Evolutionary conservation across 2,113 vertebrate species (phyloP).

Genomic region (Elephantulus edwardii): DNA sequence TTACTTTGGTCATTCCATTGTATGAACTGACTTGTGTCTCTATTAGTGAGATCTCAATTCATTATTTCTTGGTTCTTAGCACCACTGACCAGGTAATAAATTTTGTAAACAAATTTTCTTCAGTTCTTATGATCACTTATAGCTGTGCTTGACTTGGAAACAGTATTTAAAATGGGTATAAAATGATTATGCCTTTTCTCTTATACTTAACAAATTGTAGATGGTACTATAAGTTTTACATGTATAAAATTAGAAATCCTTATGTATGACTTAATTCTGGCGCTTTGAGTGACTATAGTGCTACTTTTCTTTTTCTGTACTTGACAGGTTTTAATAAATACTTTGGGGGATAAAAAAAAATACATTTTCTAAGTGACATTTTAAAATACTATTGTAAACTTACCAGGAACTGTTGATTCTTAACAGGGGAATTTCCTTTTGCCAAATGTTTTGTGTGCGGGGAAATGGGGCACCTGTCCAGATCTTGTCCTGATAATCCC

Average conservation of each 20-base stretch:
- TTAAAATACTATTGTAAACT: conserved; percentile 25
- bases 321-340: background rate
- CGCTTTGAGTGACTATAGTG: background rate
- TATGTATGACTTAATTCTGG: conserved; percentile 4
- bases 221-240: no score
- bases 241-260: conserved; percentile 7
- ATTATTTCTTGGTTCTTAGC: background rate
- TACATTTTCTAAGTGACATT: no score
- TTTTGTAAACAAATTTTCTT: conserved; percentile 66
- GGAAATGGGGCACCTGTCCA: conserved; percentile 94
- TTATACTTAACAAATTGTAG: conserved; percentile 33
- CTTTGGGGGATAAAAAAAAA: background rate
- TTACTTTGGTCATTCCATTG: conserved; percentile 9
- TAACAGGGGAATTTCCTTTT: conserved; percentile 93
- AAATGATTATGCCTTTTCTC: conserved; percentile 2
- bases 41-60: conserved; percentile 9
- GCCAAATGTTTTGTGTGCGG: conserved; percentile 98
- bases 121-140: conserved; percentile 26
- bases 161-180: conserved; percentile 15
- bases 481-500: conserved; percentile 94
- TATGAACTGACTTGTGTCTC: background rate
- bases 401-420: conserved; percentile 55
- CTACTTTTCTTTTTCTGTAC: conserved; percentile 23
- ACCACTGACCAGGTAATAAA: conserved; percentile 32
- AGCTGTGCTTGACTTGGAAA: conserved; percentile 30